These are phyloP conservation scores for Conus betulinus DNA, from an alignment of 1,140 invertebrate genomes.

Conservation along the genomic window DNA sequence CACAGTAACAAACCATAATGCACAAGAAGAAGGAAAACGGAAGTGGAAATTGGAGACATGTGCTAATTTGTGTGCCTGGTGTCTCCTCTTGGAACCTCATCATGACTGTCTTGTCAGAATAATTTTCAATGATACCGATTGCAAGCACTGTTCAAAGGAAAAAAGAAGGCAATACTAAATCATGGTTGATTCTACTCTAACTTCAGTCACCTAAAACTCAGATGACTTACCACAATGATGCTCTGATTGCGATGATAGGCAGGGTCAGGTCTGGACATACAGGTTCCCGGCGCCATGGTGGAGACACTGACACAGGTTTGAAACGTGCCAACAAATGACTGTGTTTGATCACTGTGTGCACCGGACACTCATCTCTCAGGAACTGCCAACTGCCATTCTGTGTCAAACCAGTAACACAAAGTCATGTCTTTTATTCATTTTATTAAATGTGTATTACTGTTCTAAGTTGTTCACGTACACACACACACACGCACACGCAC, in stretches of 20 bases:
- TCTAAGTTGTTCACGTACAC: not conserved
- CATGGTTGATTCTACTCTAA: too few relatives aligned
- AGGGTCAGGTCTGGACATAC: not conserved
- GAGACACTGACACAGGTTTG: not conserved
- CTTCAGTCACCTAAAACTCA: too few relatives aligned
- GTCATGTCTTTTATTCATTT: not conserved
- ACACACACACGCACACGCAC: not conserved
- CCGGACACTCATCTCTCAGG: slow-evolving; percentile 26
- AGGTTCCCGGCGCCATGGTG: not conserved
- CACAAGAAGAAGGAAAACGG: not conserved
- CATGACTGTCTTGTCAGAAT: too few relatives aligned
- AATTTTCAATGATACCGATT: too few relatives aligned
- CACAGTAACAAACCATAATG: not conserved
- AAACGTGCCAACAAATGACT: not conserved
- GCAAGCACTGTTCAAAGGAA: too few relatives aligned
- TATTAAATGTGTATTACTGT: not conserved
- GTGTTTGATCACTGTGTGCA: slow-evolving; percentile 23
- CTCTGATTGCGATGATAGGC: not conserved
- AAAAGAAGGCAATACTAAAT: too few relatives aligned
- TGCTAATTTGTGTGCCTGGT: too few relatives aligned
- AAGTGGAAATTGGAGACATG: too few relatives aligned
- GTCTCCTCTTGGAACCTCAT: too few relatives aligned
- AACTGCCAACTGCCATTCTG: slow-evolving; percentile 39
- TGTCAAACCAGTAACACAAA: not conserved
- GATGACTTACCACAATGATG: not conserved